Percentiles rank a stretch among this genome's conserved stretches.
These are phyloP conservation scores for Drosophila dives DNA, from an alignment of 2,888 invertebrate genomes.

Conservation along the genomic window DNA sequence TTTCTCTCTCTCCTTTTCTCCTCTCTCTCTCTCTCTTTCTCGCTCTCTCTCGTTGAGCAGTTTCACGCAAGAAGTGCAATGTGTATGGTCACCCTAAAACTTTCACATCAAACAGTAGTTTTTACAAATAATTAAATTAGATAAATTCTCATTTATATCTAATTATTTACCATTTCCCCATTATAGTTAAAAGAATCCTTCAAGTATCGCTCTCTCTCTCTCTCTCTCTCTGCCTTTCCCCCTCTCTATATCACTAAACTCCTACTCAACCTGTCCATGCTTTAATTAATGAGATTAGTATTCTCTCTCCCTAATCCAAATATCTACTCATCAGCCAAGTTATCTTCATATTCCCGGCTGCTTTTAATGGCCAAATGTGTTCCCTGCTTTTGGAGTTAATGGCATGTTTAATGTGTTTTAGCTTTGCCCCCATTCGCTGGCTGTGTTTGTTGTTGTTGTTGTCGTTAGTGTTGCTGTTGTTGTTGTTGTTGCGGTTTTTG, in stretches of 20 bases:
- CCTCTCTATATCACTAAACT: neutral
- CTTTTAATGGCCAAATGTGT: slow-evolving; percentile 25
- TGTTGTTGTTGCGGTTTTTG: slow-evolving; percentile 24
- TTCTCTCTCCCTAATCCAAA: neutral
- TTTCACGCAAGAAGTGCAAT: neutral
- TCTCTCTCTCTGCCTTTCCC: neutral
- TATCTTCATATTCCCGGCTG: slow-evolving; percentile 30
- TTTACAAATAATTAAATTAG: neutral
- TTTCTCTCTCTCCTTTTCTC: neutral
- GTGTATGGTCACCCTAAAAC: neutral
- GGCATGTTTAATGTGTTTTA: slow-evolving; percentile 54
- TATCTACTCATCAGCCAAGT: slow-evolving; percentile 2
- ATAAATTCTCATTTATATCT: neutral
- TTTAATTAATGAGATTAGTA: no score
- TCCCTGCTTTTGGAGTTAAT: slow-evolving; percentile 28
- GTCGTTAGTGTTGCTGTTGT: neutral
- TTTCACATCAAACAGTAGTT: neutral
- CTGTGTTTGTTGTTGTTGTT: neutral
- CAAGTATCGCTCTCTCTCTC: neutral
- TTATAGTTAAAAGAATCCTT: neutral
- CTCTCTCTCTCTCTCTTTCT: accelerated
- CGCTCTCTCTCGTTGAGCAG: neutral
- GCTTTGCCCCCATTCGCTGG: slow-evolving; percentile 22
- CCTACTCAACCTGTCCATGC: no score
- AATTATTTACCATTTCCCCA: neutral